These are phyloP conservation scores for Macrosoma leucophasiata DNA, from an alignment of 2,888 invertebrate genomes.

Conservation along the genomic window DNA sequence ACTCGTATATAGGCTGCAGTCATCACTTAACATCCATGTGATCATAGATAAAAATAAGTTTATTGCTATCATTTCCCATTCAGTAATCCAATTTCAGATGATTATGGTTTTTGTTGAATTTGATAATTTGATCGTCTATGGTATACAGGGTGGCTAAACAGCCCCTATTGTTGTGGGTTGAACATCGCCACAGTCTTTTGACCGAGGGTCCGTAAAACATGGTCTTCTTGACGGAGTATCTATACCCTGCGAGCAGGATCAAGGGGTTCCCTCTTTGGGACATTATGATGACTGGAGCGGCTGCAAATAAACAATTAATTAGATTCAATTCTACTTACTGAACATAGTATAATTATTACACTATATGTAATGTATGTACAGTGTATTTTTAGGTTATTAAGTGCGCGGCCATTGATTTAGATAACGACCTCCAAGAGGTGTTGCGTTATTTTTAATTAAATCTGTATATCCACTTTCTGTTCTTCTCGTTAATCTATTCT, in stretches of 20 bases:
- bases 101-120: slow-evolving; percentile 25
- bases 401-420: too few species aligned
- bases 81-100: slow-evolving; percentile 20
- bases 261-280: slow-evolving; percentile 25
- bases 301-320: too few species aligned
- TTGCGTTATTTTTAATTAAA: too few species aligned
- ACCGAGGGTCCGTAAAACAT: slow-evolving; percentile 7
- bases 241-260: slow-evolving; percentile 27
- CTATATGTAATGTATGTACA: too few species aligned
- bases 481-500: too few species aligned
- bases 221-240: slow-evolving; percentile 21
- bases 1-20: too few species aligned
- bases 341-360: too few species aligned
- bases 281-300: slow-evolving; percentile 4
- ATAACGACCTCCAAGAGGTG: too few species aligned
- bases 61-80: slow-evolving; percentile 14
- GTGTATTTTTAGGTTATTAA: too few species aligned
- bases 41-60: slow-evolving; percentile 9
- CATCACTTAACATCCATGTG: too few species aligned
- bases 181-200: slow-evolving; percentile 25
- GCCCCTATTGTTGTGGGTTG: slow-evolving; percentile 17
- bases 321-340: too few species aligned
- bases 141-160: slow-evolving; percentile 34
- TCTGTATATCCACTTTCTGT: too few species aligned
- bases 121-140: slow-evolving; percentile 26